phyloP scores from a whole-genome alignment of 2,888 invertebrate genomes.

The Laothoe populi region DNA sequence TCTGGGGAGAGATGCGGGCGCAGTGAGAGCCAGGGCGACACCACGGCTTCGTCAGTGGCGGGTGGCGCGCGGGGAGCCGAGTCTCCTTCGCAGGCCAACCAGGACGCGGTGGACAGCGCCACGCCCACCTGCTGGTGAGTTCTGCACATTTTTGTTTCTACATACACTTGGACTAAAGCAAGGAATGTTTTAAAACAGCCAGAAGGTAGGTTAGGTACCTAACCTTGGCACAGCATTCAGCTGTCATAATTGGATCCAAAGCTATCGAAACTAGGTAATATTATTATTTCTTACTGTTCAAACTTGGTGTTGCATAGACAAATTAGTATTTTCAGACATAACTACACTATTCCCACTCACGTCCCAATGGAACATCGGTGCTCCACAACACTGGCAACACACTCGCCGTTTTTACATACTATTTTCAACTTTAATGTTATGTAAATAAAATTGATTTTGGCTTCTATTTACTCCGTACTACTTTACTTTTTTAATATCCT shows the following conservation, averaged over 20 bases:
- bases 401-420: no score
- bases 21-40: constrained; percentile 81
- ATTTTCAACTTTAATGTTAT: no score
- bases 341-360: no score
- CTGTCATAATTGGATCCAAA: neutral
- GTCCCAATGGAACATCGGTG: no score
- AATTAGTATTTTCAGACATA: neutral
- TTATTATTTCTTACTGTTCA: no score
- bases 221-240: neutral
- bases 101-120: constrained; percentile 82
- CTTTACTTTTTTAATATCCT: no score
- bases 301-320: neutral
- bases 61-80: constrained; percentile 83
- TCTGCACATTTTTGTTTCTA: neutral
- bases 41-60: constrained; percentile 83
- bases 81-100: constrained; percentile 84
- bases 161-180: neutral
- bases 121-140: constrained; percentile 82
- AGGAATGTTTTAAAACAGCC: constrained; percentile 11
- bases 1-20: constrained; percentile 84
- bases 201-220: neutral
- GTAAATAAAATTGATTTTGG: no score
- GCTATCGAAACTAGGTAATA: neutral
- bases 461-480: no score
- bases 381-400: no score